These are phyloP conservation scores for Prochilodus magdalenae DNA, from an alignment of 2,113 vertebrate species.

Conservation along the genomic window DNA sequence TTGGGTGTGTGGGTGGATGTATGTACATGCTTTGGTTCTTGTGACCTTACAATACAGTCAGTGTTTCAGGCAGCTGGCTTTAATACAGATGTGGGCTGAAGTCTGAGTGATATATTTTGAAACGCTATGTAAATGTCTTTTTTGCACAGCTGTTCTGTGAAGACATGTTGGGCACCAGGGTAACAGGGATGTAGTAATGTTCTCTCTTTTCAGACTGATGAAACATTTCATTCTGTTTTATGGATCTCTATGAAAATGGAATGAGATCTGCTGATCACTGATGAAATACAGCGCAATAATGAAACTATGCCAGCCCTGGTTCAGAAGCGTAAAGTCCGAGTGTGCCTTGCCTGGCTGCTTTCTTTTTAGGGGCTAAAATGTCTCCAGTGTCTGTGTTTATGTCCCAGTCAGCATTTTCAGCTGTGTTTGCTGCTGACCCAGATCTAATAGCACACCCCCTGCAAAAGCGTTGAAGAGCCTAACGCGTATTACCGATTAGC, in stretches of 20 bases:
- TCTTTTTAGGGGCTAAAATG: neutral
- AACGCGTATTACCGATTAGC: neutral
- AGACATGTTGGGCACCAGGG: no score
- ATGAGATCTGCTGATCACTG: neutral
- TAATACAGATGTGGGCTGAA: no score
- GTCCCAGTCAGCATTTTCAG: slow-evolving; percentile 5
- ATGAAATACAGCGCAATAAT: neutral
- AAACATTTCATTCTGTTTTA: neutral
- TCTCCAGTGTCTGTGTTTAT: neutral
- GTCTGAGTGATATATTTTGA: no score
- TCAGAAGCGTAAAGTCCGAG: neutral
- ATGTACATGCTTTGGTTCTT: neutral
- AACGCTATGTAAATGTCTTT: no score
- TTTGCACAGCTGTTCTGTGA: no score
- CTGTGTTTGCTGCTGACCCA: neutral
- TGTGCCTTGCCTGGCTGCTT: neutral
- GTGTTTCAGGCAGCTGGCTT: no score
- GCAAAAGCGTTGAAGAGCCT: neutral
- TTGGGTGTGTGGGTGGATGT: neutral
- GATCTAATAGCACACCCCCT: neutral
- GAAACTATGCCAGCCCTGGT: neutral
- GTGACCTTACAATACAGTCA: no score
- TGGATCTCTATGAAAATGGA: neutral
- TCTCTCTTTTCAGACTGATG: neutral
- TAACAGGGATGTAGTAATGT: no score